Evolutionary conservation across 2,888 invertebrate species (phyloP).

Genomic region (Tetranychus truncatus): DNA sequence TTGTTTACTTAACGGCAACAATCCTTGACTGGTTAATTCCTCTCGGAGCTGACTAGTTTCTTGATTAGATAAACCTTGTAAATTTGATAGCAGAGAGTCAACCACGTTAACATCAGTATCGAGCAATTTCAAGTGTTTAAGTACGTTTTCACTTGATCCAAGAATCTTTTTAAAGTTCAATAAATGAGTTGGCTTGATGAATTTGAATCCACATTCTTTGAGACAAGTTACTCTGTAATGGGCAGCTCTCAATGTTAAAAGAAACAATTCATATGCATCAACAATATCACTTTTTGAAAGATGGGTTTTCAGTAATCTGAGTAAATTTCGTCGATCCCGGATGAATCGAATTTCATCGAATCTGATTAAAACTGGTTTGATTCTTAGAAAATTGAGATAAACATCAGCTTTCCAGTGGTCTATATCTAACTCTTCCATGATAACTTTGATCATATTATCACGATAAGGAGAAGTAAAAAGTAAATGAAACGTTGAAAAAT

Average conservation of each 20-base stretch:
- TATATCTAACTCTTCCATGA: background rate
- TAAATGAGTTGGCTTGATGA: background rate
- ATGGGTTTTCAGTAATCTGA: background rate
- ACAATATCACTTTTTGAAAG: background rate
- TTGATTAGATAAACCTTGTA: background rate
- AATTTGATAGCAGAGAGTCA: background rate
- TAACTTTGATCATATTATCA: background rate
- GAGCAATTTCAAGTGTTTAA: constrained; percentile 1
- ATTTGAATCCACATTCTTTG: constrained; percentile 6
- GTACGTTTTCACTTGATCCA: background rate
- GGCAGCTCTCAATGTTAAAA: background rate
- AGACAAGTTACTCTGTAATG: background rate
- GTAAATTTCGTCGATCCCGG: background rate
- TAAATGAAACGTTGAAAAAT: background rate
- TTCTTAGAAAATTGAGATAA: background rate
- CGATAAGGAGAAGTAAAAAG: background rate
- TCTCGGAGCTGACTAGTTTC: background rate
- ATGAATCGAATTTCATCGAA: constrained; percentile 1
- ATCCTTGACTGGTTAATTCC: background rate
- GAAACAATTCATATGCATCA: background rate
- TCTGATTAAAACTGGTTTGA: background rate
- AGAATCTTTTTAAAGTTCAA: background rate
- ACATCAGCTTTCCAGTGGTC: background rate
- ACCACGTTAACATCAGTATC: background rate
- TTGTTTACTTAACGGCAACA: background rate